Conservation (phyloP, 2,797 vertebrate species). For the Xyrichtys novacula region DNA sequence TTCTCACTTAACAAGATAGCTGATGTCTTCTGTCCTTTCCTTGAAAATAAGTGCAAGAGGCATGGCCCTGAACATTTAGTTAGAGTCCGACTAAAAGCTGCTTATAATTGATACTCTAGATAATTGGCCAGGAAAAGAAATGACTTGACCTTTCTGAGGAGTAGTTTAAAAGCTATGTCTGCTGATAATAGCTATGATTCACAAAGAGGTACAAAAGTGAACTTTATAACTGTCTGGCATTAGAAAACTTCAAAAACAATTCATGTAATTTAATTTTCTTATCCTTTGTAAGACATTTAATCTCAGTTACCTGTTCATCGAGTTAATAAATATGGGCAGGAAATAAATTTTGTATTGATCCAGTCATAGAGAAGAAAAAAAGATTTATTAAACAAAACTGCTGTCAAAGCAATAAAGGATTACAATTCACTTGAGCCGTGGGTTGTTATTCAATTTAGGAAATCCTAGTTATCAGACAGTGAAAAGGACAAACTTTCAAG, state of each 20-base stretch:
- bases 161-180: constrained; percentile 36
- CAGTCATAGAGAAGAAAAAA: neutral
- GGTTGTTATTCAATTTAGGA: neutral
- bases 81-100: constrained; percentile 38
- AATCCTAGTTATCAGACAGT: neutral
- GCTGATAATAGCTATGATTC: constrained; percentile 37
- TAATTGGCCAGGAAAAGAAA: constrained; percentile 35
- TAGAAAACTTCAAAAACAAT: constrained; percentile 14
- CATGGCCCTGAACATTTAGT: constrained; percentile 26
- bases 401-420: neutral
- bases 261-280: constrained; percentile 10
- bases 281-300: constrained; percentile 23
- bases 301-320: neutral
- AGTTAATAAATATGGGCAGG: neutral
- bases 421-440: neutral
- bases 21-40: neutral
- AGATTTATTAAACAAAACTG: neutral
- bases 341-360: neutral
- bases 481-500: neutral
- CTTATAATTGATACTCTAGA: constrained; percentile 50
- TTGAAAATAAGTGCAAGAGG: constrained; percentile 13
- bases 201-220: constrained; percentile 21
- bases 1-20: constrained; percentile 5
- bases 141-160: constrained; percentile 45
- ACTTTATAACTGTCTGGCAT: neutral